Evolutionary conservation across 2,888 invertebrate species (phyloP), one percentile per base, ranked within the genome.

Genomic region (Cylloceria caligata): DNA sequence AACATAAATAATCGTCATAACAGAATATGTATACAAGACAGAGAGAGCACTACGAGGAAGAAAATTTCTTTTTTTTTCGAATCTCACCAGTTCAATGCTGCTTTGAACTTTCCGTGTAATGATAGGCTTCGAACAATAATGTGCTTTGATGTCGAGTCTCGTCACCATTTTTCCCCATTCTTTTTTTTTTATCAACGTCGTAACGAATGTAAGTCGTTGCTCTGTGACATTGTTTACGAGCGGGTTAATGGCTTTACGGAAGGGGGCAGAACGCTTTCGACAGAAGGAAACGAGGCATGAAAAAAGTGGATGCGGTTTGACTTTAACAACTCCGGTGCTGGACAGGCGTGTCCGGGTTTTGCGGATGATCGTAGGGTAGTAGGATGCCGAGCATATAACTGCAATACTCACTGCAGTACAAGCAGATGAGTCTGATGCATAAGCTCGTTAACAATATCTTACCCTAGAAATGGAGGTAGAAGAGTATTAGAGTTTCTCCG

Each of bases 1-100:
- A 79, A 67, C 75, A 79, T 82, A 79, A 79, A 82, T 79, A 82
- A 82, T 79, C 78, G 36, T 69, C 78, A 82, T 82, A 82, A 79
- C 78, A 69, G 67, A 82, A 75, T 72, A 79, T 71, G 55, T 55
- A 52, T 7, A 16, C 11, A 9, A 57, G 57, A 65, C 60, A 27
- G 65, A 69, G 49, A 72, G 42, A 71, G 80, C 39, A 34, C 21
- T 39, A 62, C 13, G 55, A 65, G 71, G 55, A 36, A 45, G 39
- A 72, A 73, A 49, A 36, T 13, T 55, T 60, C n/a, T 42, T 60
- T 68, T 64, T 71, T 65, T 45, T 39, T 45, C 27, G 11, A 81
- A 73, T 68, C 62, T 77, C 71, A 49, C 30, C 42, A 57, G 72
- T 69, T 81, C 64, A 74, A 86, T 55, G 62, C 34, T 62, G 74